These are phyloP conservation scores for Vanessa atalanta DNA, from an alignment of 1,140 invertebrate species.

Conservation along the genomic window DNA sequence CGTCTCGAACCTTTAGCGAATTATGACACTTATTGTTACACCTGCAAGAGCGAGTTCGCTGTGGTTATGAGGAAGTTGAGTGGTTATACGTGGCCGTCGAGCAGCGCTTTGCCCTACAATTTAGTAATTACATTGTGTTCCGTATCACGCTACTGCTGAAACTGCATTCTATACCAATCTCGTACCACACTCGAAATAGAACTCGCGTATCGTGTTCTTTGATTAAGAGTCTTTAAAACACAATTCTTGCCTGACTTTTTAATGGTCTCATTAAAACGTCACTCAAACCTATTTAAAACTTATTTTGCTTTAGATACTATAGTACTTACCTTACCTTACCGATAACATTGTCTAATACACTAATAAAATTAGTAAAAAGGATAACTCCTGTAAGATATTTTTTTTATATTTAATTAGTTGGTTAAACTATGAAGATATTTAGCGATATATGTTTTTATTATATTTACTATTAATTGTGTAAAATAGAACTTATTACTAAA, in stretches of 20 bases:
- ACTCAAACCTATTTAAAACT: too few species aligned
- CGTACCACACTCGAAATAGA: conserved; percentile 2
- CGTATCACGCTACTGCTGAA: conserved; percentile 15
- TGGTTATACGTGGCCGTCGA: conserved; percentile 9
- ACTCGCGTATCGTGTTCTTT: conserved; percentile 6
- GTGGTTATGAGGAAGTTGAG: neutral
- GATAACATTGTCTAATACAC: too few species aligned
- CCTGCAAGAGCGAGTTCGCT: neutral
- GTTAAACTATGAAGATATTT: too few species aligned
- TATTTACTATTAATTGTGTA: too few species aligned
- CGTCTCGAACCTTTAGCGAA: neutral
- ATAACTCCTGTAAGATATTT: too few species aligned
- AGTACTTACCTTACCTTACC: too few species aligned
- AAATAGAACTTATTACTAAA: too few species aligned
- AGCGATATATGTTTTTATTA: too few species aligned
- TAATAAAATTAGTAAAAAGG: too few species aligned
- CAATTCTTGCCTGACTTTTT: neutral
- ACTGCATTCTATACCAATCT: neutral
- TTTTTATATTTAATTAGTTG: too few species aligned
- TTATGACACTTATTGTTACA: neutral
- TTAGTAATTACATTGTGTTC: conserved; percentile 17
- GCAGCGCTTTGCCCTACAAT: conserved; percentile 10
- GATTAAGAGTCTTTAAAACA: neutral
- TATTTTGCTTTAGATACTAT: too few species aligned
- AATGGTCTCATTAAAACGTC: too few species aligned